Evolutionary conservation across 2,797 vertebrate genomes (phyloP).

Genomic region (Micropoecilia bifurca): DNA sequence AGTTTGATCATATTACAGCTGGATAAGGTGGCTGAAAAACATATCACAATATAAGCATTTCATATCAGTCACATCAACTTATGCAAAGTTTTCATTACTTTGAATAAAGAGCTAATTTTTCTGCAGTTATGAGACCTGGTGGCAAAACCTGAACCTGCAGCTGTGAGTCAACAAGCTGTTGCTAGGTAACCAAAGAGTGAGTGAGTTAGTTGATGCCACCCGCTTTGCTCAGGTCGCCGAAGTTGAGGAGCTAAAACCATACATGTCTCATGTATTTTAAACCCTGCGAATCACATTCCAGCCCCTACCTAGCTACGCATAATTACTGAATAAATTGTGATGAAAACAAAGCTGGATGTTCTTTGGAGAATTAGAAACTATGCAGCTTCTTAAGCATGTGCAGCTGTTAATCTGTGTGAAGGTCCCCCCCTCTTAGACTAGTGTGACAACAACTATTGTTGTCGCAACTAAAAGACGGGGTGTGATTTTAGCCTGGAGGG

Average conservation of each 20-base stretch:
- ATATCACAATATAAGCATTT: too few species aligned
- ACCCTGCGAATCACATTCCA: neutral
- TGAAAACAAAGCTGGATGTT: conserved; percentile 37
- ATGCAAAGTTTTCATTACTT: too few species aligned
- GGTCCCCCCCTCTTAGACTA: conserved; percentile 7
- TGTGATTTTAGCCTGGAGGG: conserved; percentile 6
- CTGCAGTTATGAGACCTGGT: too few species aligned
- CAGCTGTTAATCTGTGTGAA: conserved; percentile 23
- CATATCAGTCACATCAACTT: too few species aligned
- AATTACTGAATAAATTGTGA: conserved; percentile 17
- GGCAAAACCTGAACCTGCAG: too few species aligned
- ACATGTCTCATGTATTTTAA: neutral
- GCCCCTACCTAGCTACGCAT: neutral
- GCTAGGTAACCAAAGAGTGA: too few species aligned
- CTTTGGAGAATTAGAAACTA: conserved; percentile 23
- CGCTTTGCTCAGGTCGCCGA: too few species aligned
- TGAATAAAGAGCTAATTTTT: too few species aligned
- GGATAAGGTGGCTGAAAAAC: too few species aligned
- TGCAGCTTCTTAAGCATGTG: conserved; percentile 40
- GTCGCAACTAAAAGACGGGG: neutral
- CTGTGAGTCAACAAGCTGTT: too few species aligned
- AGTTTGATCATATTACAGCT: neutral
- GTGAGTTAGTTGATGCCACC: too few species aligned
- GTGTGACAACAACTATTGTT: conserved; percentile 30
- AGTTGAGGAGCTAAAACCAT: too few species aligned